Base-by-base conservation (phyloP, 1,140 invertebrate genomes). In the Lethocerus indicus region DNA sequence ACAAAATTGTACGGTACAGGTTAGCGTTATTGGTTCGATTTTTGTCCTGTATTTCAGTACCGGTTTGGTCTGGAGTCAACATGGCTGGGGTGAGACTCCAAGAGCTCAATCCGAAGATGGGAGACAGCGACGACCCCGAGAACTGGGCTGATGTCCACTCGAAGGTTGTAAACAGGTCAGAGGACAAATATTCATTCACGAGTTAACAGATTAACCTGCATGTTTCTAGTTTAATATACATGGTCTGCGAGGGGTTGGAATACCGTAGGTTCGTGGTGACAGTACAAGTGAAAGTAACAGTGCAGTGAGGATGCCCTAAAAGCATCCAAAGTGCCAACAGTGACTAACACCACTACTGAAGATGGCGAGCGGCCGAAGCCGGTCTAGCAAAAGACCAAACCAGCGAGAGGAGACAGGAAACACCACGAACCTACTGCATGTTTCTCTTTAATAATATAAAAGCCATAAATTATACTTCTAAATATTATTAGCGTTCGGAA, bases 41-140 rank as follows among this genome's bases (percentile, higher is more conserved):
- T 16, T 37, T 12, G n/a, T 26, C 35, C 9, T 28, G 6, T 46
- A 56, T 46, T 64, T 27, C 59, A 88, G 88, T 92, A 55, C 83
- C 88, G 7, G 84, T 93, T 1, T 94, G 89, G 89, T 90, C 87
- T 9, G 83, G 86, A 14, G 86, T 92, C 1, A 93, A 92, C 62
- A 75, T 94, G 12, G 87, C 87, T 25, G 88, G 89, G 9, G 85
- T 91, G 3, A 73, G 80, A 9, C 66, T 93, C 24, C 73, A 75
- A 47, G 83, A 89, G 57, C 56, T 91, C 7, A 79, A 89, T 60
- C 75, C 79, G 5, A 66, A 71, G 13, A 67, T 87, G 36, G 87
- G 86, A 39, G 74, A 74, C 1, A 67, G 72, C 0, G 67, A 73
- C 9, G 87, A 92, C 61, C 64, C 70, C 9, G 86, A 92, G 62